Evolutionary conservation across 2,888 invertebrate genomes (phyloP).

Genomic region (Caenorhabditis sp.): DNA sequence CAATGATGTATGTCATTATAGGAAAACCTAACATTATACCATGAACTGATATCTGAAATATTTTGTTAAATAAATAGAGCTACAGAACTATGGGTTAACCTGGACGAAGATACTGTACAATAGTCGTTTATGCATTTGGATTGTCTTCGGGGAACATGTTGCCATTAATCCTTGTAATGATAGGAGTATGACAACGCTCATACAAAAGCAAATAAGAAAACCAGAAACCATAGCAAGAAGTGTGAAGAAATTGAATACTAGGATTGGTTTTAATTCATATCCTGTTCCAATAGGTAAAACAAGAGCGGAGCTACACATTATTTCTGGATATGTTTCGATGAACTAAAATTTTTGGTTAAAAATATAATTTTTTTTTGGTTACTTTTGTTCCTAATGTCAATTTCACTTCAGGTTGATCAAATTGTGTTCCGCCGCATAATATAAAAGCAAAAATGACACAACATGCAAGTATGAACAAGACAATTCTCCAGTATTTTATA

Average conservation of each 20-base stretch:
- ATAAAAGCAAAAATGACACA: background rate
- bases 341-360: too few relatives aligned
- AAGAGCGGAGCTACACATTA: slow-evolving; percentile 20
- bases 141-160: slow-evolving; percentile 15
- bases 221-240: slow-evolving; percentile 13
- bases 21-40: slow-evolving; percentile 25
- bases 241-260: slow-evolving; percentile 20
- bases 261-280: slow-evolving; percentile 22
- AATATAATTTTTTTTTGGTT: too few relatives aligned
- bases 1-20: slow-evolving; percentile 9
- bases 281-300: slow-evolving; percentile 5
- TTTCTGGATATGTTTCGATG: slow-evolving; percentile 12
- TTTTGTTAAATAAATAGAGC: too few relatives aligned
- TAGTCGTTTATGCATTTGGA: slow-evolving; percentile 23
- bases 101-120: slow-evolving; percentile 20
- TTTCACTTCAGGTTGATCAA: slow-evolving; percentile 27
- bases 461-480: background rate
- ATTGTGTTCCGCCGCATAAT: slow-evolving; percentile 15
- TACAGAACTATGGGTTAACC: too few relatives aligned
- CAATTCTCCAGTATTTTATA: background rate
- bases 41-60: slow-evolving; percentile 16
- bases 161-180: background rate
- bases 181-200: background rate
- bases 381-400: slow-evolving; percentile 4
- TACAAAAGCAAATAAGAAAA: background rate